A percentile compares a stretch with the other conserved stretches of the same genome.
phyloP scores from a whole-genome alignment of 2,797 vertebrate species.

The Dallia pectoralis region DNA sequence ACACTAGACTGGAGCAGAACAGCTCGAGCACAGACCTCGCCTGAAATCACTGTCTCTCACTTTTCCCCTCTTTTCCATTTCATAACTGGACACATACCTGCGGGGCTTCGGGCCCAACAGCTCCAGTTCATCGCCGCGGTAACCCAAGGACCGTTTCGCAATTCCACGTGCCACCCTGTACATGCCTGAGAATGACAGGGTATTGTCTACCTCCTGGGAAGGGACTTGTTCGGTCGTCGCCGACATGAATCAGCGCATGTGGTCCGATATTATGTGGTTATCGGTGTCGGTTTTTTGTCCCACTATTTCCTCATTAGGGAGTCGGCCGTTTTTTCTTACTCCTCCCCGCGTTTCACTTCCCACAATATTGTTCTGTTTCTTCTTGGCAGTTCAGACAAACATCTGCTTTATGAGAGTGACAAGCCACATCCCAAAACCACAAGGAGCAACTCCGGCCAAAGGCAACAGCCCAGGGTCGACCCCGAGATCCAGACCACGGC shows the following conservation, averaged over 20 bases:
- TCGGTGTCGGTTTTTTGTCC: constrained; percentile 57
- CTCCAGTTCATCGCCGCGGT: constrained; percentile 2
- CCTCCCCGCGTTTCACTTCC: constrained; percentile 63
- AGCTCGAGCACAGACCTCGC: constrained; percentile 1
- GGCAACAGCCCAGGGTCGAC: constrained; percentile 92
- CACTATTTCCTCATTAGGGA: constrained; percentile 75
- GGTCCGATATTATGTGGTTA: constrained; percentile 50
- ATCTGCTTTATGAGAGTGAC: constrained; percentile 96
- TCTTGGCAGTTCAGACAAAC: constrained; percentile 97
- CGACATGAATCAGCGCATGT: constrained; percentile 27
- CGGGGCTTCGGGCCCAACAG: constrained; percentile 28
- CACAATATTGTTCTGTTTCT: constrained; percentile 99
- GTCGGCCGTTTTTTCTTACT: constrained; percentile 75
- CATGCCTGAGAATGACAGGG: constrained; percentile 13
- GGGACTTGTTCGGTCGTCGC: constrained; percentile 6
- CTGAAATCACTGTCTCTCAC: constrained; percentile 41
- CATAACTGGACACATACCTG: constrained; percentile 5
- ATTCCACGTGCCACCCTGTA: constrained; percentile 18
- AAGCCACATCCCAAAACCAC: constrained; percentile 95
- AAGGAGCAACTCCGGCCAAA: constrained; percentile 88
- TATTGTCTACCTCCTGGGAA: background rate
- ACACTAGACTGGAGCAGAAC: constrained; percentile 57
- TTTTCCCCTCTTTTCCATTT: constrained; percentile 8
- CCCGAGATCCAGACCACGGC: constrained; percentile 87
- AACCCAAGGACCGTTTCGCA: background rate